These are phyloP conservation scores for Cotesia chilonis DNA, from an alignment of 1,140 invertebrate species.

Conservation along the genomic window DNA sequence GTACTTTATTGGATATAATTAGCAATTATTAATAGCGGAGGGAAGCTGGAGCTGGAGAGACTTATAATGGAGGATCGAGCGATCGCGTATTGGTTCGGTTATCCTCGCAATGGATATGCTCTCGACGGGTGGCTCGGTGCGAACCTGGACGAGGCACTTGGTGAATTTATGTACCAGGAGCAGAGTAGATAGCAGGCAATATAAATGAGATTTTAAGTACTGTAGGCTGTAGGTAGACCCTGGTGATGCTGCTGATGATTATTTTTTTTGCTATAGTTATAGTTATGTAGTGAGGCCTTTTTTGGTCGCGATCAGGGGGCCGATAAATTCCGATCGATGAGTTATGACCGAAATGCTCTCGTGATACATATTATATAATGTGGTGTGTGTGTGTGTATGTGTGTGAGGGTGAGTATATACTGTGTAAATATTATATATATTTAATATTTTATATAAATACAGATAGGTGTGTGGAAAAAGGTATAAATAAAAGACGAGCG, in stretches of 20 bases:
- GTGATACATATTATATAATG: slow-evolving; percentile 16
- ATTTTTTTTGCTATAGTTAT: slow-evolving; percentile 20
- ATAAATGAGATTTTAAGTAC: slow-evolving; percentile 62
- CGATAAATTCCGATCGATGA: slow-evolving; percentile 41
- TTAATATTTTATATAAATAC: slow-evolving; percentile 13
- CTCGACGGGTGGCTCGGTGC: slow-evolving; percentile 33
- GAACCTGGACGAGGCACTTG: slow-evolving; percentile 41
- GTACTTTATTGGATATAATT: too few relatives aligned
- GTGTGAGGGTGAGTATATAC: neutral
- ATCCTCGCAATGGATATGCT: slow-evolving; percentile 10
- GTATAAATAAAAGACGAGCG: slow-evolving; percentile 57
- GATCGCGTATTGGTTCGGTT: slow-evolving; percentile 29
- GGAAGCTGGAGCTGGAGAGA: neutral
- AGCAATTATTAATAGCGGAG: too few relatives aligned
- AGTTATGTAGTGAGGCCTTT: slow-evolving; percentile 2
- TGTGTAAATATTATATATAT: neutral
- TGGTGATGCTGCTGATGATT: neutral
- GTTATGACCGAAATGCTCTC: slow-evolving; percentile 35
- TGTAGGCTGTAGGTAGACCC: slow-evolving; percentile 33
- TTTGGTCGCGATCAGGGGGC: slow-evolving; percentile 37
- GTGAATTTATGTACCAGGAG: slow-evolving; percentile 55
- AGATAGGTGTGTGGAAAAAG: slow-evolving; percentile 40
- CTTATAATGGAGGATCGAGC: slow-evolving; percentile 23
- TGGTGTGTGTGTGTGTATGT: neutral
- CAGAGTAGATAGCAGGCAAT: slow-evolving; percentile 52